Conservation (phyloP, 2,888 invertebrate species). For the Eurois occulta region DNA sequence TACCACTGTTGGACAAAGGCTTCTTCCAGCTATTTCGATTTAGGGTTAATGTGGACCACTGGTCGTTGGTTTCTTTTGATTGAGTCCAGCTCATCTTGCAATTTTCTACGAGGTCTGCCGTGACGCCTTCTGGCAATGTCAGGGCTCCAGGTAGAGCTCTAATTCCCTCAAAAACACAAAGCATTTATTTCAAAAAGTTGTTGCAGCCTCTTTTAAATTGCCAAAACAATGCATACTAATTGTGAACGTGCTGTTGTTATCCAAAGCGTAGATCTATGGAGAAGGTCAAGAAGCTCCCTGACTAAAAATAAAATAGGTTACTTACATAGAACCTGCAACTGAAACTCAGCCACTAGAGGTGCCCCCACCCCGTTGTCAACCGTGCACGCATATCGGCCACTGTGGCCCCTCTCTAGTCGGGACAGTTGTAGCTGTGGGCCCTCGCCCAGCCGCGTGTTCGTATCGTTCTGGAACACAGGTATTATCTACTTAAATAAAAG, state of each 20-base stretch:
- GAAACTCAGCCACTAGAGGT: conserved; percentile 92
- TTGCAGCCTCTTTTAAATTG: too few relatives aligned
- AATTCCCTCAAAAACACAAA: too few relatives aligned
- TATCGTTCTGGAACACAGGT: conserved; percentile 81
- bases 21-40: too few relatives aligned
- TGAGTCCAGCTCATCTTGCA: too few relatives aligned
- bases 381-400: conserved; percentile 92
- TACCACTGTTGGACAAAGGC: too few relatives aligned
- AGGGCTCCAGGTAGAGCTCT: too few relatives aligned
- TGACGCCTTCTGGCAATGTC: too few relatives aligned
- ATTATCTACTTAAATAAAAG: conserved; percentile 63
- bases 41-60: too few relatives aligned
- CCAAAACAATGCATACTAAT: too few relatives aligned
- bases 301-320: conserved; percentile 54
- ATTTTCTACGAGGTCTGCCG: too few relatives aligned
- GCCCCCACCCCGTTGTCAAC: conserved; percentile 93
- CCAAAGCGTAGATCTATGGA: not conserved
- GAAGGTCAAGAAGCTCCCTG: not conserved
- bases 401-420: conserved; percentile 91
- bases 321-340: conserved; percentile 92
- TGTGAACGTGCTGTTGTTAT: not conserved
- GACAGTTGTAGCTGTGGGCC: conserved; percentile 92
- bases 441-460: conserved; percentile 86
- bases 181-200: too few relatives aligned
- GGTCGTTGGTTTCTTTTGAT: too few relatives aligned